Base-by-base conservation (phyloP, 1,140 invertebrate species). In the Hylaeus anthracinus region DNA sequence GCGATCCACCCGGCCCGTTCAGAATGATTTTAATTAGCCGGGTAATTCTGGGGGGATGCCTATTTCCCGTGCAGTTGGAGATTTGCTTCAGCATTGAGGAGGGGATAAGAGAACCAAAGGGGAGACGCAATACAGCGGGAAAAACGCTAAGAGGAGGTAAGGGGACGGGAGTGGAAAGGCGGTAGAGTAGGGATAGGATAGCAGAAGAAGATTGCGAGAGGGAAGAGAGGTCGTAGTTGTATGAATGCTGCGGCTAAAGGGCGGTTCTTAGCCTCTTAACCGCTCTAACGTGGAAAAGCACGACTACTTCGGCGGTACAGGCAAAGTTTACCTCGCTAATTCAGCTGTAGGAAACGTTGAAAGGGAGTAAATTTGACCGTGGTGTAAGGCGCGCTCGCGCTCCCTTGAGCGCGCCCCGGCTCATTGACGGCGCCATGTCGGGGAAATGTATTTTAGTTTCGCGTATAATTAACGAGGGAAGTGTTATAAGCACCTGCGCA, bases 291-390 rank as follows among this genome's bases (percentile, higher is more conserved):
- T 82, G 72, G 77, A 83, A 83, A 85, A 81, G 77, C 84, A 79
- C 72, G 80, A 75, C 81, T 79, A 80, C 83, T 79, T 85, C 72
- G 76, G 39, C 55, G 72, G 75, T 83, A 81, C 80, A 51, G 74
- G 81, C 72, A 63, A 85, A 83, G 81, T 85, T 85, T 85, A 85
- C 83, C 60, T 72, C 81, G 83, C 81, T 83, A 83, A 85, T 85
- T 83, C 83, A 85, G 61, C 74, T 64, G 78, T 74, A 70, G 78
- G 73, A 83, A 73, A 72, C 41, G 72, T 55, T 81, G 82, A 80
- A 80, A 83, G 78, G 71, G 72, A 74, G 63, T 70, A 84, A 81
- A 73, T 81, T 81, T 84, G 82, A 84, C 78, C 63, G 69, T 66
- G 63, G 48, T 51, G 69, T 45, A 71, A n/a, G 41, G 70, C 45